These are phyloP conservation scores for Cloeon dipterum DNA, from an alignment of 2,888 invertebrate species.

Conservation along the genomic window DNA sequence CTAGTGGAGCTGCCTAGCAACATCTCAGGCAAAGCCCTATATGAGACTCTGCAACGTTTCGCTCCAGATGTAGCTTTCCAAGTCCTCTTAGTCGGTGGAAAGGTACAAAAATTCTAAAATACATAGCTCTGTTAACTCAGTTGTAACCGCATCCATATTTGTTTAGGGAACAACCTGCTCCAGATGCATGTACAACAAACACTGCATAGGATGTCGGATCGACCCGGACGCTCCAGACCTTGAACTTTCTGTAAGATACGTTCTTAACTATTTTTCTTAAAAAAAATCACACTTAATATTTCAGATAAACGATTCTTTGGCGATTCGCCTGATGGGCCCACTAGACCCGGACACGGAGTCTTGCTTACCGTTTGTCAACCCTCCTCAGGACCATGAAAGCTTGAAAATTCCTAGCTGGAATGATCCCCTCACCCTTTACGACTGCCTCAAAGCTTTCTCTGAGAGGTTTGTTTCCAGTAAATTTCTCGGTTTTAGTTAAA, in stretches of 20 bases:
- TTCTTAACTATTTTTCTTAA: not conserved
- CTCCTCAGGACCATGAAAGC: constrained; percentile 21
- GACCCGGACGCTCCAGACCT: not conserved
- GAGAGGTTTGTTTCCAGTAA: too few species aligned
- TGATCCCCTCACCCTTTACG: constrained; percentile 28
- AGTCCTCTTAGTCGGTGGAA: constrained; percentile 28
- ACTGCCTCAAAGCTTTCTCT: constrained; percentile 36
- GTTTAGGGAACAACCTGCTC: constrained; percentile 32
- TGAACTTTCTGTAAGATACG: not conserved
- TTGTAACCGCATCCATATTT: not conserved
- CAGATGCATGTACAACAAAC: constrained; percentile 27
- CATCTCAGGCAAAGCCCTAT: constrained; percentile 23
- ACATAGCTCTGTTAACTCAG: not conserved
- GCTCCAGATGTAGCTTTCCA: constrained; percentile 21
- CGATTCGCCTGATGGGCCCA: constrained; percentile 20
- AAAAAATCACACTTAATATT: constrained; percentile 11
- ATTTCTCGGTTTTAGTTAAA: too few species aligned
- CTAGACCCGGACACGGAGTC: constrained; percentile 10
- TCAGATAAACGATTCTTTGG: constrained; percentile 28
- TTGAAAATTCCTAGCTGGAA: constrained; percentile 22
- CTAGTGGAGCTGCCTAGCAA: constrained; percentile 28
- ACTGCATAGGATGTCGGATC: constrained; percentile 31
- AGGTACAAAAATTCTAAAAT: constrained; percentile 21
- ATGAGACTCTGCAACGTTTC: constrained; percentile 21
- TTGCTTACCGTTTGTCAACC: not conserved